phyloP scores from a whole-genome alignment of 2,888 invertebrate species.

The Thalpophila matura region DNA sequence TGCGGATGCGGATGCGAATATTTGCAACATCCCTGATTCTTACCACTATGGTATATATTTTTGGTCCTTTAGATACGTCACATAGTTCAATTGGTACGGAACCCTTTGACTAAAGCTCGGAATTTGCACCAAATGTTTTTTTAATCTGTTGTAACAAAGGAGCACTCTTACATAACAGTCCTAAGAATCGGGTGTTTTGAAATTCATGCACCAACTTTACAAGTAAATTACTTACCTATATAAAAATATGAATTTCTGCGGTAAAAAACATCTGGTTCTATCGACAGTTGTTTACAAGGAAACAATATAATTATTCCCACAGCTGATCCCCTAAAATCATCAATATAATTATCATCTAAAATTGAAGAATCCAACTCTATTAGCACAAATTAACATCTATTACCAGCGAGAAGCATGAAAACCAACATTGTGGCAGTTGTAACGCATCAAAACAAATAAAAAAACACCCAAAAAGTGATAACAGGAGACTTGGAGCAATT shows the following conservation, averaged over 20 bases:
- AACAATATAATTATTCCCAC: no score
- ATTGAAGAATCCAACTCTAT: background rate
- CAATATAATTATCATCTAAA: no score
- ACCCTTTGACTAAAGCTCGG: conserved; percentile 1
- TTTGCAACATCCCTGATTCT: no score
- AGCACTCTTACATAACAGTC: conserved; percentile 13
- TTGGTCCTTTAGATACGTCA: no score
- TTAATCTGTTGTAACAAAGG: conserved; percentile 34
- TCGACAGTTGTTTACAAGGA: no score
- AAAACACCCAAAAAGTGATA: conserved; percentile 48
- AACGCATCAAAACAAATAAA: conserved; percentile 27
- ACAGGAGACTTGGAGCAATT: conserved; percentile 60
- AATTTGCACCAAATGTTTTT: conserved; percentile 31
- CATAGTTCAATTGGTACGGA: conserved; percentile 14
- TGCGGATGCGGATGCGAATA: no score
- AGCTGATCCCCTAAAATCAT: no score
- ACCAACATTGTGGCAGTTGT: conserved; percentile 15
- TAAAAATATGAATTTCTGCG: background rate
- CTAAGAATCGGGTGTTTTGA: conserved; percentile 5
- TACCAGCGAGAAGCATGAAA: conserved; percentile 6
- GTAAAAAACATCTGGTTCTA: no score
- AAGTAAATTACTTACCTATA: conserved; percentile 15
- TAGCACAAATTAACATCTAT: background rate
- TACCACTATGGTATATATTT: no score
- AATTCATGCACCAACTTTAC: conserved; percentile 6